Base-by-base conservation (phyloP, 2,113 vertebrate genomes). In the Nycticryphes semicollaris region DNA sequence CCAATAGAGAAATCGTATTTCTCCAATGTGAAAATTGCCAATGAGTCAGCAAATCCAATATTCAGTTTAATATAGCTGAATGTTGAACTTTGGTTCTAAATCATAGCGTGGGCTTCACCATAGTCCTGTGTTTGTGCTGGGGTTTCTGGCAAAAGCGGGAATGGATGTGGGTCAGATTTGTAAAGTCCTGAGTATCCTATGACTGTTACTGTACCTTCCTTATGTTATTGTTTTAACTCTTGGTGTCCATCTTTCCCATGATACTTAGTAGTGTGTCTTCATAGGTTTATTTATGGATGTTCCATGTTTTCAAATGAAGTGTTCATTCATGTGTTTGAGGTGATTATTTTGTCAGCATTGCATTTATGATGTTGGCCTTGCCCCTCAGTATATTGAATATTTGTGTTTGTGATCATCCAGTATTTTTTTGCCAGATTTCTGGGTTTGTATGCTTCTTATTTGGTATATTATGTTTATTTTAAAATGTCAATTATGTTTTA, bases 221-320 rank as follows among this genome's bases (percentile, higher is more conserved):
- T 33, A n/a, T 80, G 41, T 64, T 33, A 43, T 31, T 84, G 19
- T 21, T 93, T 10, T 28, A 90, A 73, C 27, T 84, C 43, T 66
- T 57, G n/a, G 14, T 93, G 53, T 82, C 91, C 66, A 47, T 27
- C 50, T 37, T 84, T 84, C 67, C 25, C 66, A 20, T 41, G 35
- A 63, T 30, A 69, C 23, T 84, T 88, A 72, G 17, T 64, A 43
- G 76, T 30, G 39, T 54, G 47, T 93, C 39, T 79, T 82, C 21
- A 10, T 66, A 74, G 75, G 47, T 80, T 90, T 96, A 89, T 96
- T 91, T 96, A 82, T 93, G 94, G 47, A n/a, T 89, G 31, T 92
- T 91, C 41, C 2, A 1, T 69, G 41, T 43, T 93, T 89, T 83
- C 69, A 74, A 85, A 53, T 79, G 18, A 57, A 4, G 0, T 45